These are phyloP conservation scores for Yponomeuta malinellus DNA, from an alignment of 2,888 invertebrate species.

Conservation along the genomic window DNA sequence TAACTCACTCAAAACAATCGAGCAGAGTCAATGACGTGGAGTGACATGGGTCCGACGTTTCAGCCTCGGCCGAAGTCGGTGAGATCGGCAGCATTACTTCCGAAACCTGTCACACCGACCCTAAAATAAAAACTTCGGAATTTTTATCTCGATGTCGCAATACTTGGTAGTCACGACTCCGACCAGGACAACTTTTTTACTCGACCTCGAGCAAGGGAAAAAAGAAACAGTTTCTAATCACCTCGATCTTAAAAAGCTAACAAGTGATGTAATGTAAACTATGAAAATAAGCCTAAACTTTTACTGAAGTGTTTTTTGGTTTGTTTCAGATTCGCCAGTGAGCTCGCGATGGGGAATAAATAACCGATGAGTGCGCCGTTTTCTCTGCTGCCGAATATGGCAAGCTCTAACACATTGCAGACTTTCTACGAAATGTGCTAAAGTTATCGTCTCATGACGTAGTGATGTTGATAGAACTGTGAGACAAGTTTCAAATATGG, in stretches of 20 bases:
- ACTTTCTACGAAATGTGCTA: constrained; percentile 30
- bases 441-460: constrained; percentile 4
- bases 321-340: constrained; percentile 64
- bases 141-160: constrained; percentile 2
- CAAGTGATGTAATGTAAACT: background rate
- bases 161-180: background rate
- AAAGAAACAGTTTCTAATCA: background rate
- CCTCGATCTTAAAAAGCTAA: background rate
- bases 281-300: background rate
- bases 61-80: background rate
- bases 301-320: constrained; percentile 19
- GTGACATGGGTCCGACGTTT: constrained; percentile 12
- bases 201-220: background rate
- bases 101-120: background rate
- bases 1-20: constrained; percentile 1
- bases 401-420: constrained; percentile 30
- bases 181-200: background rate
- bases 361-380: constrained; percentile 33
- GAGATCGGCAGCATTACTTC: background rate
- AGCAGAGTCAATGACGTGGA: constrained; percentile 1
- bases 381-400: constrained; percentile 41
- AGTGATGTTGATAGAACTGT: constrained; percentile 12
- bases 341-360: constrained; percentile 40
- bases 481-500: constrained; percentile 51
- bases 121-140: background rate